Evolutionary conservation across 2,888 invertebrate genomes (phyloP), one percentile per base, ranked within the genome.

Genomic region (Tanytarsus gracilentus): DNA sequence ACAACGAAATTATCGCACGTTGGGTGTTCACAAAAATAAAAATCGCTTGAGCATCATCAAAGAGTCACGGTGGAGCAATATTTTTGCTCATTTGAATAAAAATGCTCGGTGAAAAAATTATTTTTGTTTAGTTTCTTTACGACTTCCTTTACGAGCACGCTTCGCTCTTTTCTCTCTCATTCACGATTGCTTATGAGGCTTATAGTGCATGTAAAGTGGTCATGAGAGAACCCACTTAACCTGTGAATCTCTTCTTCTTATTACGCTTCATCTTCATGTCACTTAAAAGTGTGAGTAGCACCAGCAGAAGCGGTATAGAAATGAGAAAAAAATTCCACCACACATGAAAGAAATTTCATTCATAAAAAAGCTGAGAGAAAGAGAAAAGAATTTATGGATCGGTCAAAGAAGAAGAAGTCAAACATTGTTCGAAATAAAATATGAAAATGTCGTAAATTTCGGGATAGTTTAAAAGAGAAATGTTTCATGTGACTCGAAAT

Each of bases 81-180:
- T 4, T 44, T 44, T 44, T 21, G 18, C 44, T 44, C 21, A 44
- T 44, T 44, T 44, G 44, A 21, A 44, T 44, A 44, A 44, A 44
- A 44, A 44, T 44, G 44, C 23, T 8, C 11, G 44, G 23, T 44
- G 9, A 44, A 44, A 44, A 23, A 23, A 23, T 23, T 23, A 44
- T 44, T 44, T 44, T 23, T 44, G 11, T 36, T 36, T 36, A 36
- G 36, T 36, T 14, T 36, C 16, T 44, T 44, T 44, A 44, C 9
- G 44, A 44, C 44, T 44, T 44, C 44, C 44, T 44, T 44, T 44
- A 44, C 23, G 44, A 21, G 33, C 9, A 2, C 3, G 33, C 33
- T 33, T 5, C 2, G n/a, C 9, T 5, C n/a, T 33, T 33, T 4
- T 11, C n/a, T n/a, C n/a, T n/a, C n/a, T n/a, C n/a, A n/a, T n/a